Evolutionary conservation across 1,140 invertebrate species (phyloP).

Genomic region (Chrysomallon squamiferum): DNA sequence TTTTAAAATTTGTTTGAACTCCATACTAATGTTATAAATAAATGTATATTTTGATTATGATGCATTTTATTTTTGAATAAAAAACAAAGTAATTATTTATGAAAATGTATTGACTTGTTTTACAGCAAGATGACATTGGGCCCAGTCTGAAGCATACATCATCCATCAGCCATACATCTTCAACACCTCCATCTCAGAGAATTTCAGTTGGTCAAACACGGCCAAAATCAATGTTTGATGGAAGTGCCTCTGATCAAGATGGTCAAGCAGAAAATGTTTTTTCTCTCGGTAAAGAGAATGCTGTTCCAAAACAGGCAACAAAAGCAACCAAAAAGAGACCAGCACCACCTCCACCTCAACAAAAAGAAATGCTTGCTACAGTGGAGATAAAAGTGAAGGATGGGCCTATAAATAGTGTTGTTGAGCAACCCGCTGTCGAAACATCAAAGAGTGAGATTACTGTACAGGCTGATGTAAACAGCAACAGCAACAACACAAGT

Average conservation of each 20-base stretch:
- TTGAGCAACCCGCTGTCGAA: slow-evolving; percentile 2
- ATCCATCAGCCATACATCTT: slow-evolving; percentile 1
- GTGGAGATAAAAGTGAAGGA: too few species aligned
- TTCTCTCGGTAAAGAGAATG: slow-evolving; percentile 6
- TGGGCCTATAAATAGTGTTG: too few species aligned
- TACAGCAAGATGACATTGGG: slow-evolving; percentile 5
- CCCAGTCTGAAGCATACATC: slow-evolving; percentile 1
- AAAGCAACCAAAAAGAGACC: slow-evolving; percentile 41
- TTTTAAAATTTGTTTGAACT: not conserved
- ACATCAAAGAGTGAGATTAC: slow-evolving; percentile 6
- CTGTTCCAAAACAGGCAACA: slow-evolving; percentile 10
- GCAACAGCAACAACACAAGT: slow-evolving; percentile 21
- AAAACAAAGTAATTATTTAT: not conserved
- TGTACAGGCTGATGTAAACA: slow-evolving; percentile 8
- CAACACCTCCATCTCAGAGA: slow-evolving; percentile 2
- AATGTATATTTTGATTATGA: not conserved
- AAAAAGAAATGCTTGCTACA: not conserved
- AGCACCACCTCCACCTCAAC: slow-evolving; percentile 37
- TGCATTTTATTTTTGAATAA: not conserved
- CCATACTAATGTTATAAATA: not conserved
- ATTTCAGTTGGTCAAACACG: slow-evolving; percentile 7
- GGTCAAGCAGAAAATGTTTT: not conserved
- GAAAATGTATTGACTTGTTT: too few species aligned
- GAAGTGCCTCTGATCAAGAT: slow-evolving; percentile 1
- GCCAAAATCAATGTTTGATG: slow-evolving; percentile 46